Base-by-base conservation (phyloP, 2,797 vertebrate species). In the Odontamblyopus rebecca region DNA sequence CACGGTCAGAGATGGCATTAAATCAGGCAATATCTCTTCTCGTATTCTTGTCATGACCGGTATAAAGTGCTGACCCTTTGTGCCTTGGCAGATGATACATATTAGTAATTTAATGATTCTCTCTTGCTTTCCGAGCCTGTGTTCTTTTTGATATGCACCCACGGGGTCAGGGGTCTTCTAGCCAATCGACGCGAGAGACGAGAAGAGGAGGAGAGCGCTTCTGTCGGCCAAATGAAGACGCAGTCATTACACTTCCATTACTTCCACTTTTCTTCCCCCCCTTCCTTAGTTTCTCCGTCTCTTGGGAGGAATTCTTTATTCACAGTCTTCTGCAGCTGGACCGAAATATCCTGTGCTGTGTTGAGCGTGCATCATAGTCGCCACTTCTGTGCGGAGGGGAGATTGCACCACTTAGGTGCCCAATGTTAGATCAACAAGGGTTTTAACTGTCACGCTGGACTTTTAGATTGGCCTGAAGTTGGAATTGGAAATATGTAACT, bases 31-130 rank as follows among this genome's bases (percentile, higher is more conserved):
- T 60, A 32, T 83, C 70, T 78, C 68, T 41, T 53, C 69, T 53
- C 59, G 59, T 66, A 70, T 76, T 75, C 70, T 71, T 75, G 80
- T 89, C 84, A 81, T 87, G 85, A 86, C 60, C 79, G 74, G 72
- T 80, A 89, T 89, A 85, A 86, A 84, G 82, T 79, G 67, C 69
- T 78, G 85, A 86, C 87, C 86, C 69, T 76, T 81, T 81, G 84
- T 89, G 82, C 85, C 85, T 89, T 61, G 51, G 69, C 82, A 83
- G 88, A 89, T 92, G 90, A 86, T 69, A 80, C 77, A 74, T 71
- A 71, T 91, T 82, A 83, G 80, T 73, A 80, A 85, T 81, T 81
- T 84, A 91, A 90, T 88, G 85, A 92, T 85, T 82, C 83, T 74
- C 48, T 69, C 65, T 41, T 53, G 62, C 74, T 75, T 74, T 73